Base-by-base conservation (phyloP, 2,797 vertebrate genomes). In the Myotis vivesi region DNA sequence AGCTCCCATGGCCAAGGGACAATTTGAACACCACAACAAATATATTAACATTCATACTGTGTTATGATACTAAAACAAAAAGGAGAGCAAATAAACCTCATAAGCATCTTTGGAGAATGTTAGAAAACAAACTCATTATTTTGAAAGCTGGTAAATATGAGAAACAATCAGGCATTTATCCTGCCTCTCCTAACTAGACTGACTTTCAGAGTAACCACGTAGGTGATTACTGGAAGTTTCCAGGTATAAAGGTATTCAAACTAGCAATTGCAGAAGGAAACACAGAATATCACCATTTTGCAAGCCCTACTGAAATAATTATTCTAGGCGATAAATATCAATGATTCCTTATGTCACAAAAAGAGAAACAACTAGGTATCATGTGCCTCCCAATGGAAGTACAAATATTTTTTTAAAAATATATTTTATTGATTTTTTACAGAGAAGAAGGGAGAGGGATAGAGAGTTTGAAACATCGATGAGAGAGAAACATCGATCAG, bases 51-150 rank as follows among this genome's bases (percentile, higher is more conserved):
- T 73, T 33, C 38, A 13, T 51, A 72, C 55, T 33, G 33, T 9
- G 5, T 79, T 85, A 81, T 59, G 8, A 71, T 28, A 77, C 44
- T 84, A 85, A 85, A 85, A 90, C 36, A 87, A 83, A 94, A 91
- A 68, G 12, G 57, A 62, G 38, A 91, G 49, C 72, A 75, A 86
- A 51, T 59, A 62, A 82, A 82, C 17, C 8, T 75, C 23, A 64
- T 28, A 30, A 79, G 72, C 72, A 89, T 71, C 71, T 72, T 68
- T 81, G 77, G 46, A 86, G 44, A 44, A 73, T 62, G 13, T 2
- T 41, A 15, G 64, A 91, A 23, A 94, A 96, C 28, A 49, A 92
- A 89, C 33, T 89, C 25, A 62, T 57, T 94, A 89, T 82, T 95
- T 81, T 76, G 76, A 91, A 86, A 87, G 19, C 36, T 92, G 53